phyloP scores from a whole-genome alignment of 2,113 vertebrate species.

The Falcunculus frontatus region DNA sequence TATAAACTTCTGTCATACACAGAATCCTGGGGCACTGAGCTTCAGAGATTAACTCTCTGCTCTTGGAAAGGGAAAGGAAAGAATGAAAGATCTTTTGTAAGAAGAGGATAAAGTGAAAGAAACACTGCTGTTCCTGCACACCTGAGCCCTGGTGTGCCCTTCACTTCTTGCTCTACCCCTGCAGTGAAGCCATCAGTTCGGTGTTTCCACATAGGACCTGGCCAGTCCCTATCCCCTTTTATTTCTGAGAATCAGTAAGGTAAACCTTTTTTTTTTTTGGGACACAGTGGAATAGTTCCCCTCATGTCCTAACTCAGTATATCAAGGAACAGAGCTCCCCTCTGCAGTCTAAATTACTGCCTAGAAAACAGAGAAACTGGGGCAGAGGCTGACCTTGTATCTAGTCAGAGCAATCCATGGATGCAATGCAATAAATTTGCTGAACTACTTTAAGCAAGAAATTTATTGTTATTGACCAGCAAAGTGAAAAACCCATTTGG shows the following conservation, averaged over 20 bases:
- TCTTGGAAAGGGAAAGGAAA: background rate
- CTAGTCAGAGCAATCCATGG: background rate
- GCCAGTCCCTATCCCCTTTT: background rate
- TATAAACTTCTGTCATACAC: background rate
- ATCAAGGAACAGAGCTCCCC: background rate
- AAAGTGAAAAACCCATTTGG: rapidly evolving
- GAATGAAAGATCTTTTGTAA: background rate
- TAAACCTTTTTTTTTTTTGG: background rate
- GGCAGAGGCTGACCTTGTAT: background rate
- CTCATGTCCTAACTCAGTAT: background rate
- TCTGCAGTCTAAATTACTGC: background rate
- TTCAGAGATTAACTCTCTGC: background rate
- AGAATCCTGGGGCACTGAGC: background rate
- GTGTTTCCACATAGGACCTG: background rate
- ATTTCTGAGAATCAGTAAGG: background rate
- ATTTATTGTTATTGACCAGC: background rate
- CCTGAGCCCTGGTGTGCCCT: background rate
- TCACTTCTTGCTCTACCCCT: background rate
- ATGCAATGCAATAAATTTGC: background rate
- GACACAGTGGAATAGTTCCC: background rate
- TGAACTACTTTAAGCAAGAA: background rate
- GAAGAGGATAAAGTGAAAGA: background rate
- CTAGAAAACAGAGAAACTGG: background rate
- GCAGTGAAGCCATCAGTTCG: background rate
- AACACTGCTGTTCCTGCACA: background rate